Percentiles rank a stretch among this genome's conserved stretches.
Conservation (phyloP, 2,888 invertebrate species). For the Yponomeuta cagnagella region DNA sequence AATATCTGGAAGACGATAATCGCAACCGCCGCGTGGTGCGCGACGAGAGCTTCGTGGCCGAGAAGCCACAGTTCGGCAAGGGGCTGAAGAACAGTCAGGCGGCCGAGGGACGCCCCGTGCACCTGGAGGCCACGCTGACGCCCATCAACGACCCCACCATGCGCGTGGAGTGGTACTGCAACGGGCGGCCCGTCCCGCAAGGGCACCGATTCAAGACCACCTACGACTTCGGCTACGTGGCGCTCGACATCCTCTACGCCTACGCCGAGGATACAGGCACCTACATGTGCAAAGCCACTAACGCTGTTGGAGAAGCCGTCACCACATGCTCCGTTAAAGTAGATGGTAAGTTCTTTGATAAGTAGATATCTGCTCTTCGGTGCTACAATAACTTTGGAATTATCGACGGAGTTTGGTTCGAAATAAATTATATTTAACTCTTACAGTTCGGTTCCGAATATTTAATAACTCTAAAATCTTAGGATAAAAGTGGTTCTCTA, state of each 20-base stretch:
- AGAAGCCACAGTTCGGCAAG: slow-evolving; percentile 92
- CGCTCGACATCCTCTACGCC: slow-evolving; percentile 96
- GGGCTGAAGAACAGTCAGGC: slow-evolving; percentile 91
- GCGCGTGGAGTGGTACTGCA: slow-evolving; percentile 98
- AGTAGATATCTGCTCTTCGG: background rate
- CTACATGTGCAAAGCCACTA: slow-evolving; percentile 96
- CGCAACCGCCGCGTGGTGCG: slow-evolving; percentile 82
- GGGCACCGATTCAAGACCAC: slow-evolving; percentile 97
- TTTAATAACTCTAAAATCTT: too few relatives aligned
- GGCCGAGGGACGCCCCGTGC: slow-evolving; percentile 90
- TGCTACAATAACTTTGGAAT: too few relatives aligned
- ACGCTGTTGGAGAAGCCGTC: slow-evolving; percentile 96
- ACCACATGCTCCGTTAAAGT: slow-evolving; percentile 94
- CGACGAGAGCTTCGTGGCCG: slow-evolving; percentile 85
- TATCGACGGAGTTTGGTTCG: too few relatives aligned
- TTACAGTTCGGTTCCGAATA: too few relatives aligned
- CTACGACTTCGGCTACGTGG: slow-evolving; percentile 98
- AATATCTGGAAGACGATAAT: slow-evolving; percentile 91
- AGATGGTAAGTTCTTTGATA: slow-evolving; percentile 76
- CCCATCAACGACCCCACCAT: slow-evolving; percentile 99
- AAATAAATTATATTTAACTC: too few relatives aligned
- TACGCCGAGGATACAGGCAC: slow-evolving; percentile 98
- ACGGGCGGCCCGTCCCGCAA: slow-evolving; percentile 93
- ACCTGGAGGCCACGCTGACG: slow-evolving; percentile 94
- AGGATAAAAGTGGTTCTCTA: too few relatives aligned